Conservation (phyloP, 2,113 vertebrate species). For the Pavo muticus region DNA sequence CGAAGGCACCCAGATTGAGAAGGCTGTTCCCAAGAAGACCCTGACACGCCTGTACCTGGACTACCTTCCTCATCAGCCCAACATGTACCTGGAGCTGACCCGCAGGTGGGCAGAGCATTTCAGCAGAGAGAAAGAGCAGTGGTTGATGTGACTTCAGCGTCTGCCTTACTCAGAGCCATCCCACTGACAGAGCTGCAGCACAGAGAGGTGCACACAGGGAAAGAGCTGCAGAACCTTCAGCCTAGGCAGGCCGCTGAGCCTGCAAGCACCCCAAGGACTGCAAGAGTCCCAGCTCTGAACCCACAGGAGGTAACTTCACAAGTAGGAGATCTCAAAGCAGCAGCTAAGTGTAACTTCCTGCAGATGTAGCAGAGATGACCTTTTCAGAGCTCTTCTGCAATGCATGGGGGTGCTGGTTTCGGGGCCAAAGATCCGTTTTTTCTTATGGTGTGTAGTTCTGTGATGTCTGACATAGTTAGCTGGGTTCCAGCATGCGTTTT, state of each 20-base stretch:
- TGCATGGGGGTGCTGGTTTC: neutral
- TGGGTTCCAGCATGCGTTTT: neutral
- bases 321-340: neutral
- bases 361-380: neutral
- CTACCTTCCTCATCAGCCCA: slow-evolving; percentile 85
- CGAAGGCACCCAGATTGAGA: slow-evolving; percentile 91
- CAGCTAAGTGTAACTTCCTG: neutral
- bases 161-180: neutral
- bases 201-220: fast-evolving
- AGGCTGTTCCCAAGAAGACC: slow-evolving; percentile 87
- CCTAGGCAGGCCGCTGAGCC: neutral
- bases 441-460: neutral
- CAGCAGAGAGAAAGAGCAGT: slow-evolving; percentile 91
- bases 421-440: neutral
- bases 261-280: neutral
- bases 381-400: neutral
- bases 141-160: slow-evolving; percentile 83
- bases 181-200: neutral
- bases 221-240: neutral
- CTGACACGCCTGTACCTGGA: slow-evolving; percentile 86
- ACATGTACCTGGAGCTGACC: slow-evolving; percentile 87
- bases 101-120: slow-evolving; percentile 91
- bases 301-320: neutral
- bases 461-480: neutral
- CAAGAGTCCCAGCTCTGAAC: neutral